phyloP scores from a whole-genome alignment of 2,797 vertebrate genomes.

The Podarcis siculus region DNA sequence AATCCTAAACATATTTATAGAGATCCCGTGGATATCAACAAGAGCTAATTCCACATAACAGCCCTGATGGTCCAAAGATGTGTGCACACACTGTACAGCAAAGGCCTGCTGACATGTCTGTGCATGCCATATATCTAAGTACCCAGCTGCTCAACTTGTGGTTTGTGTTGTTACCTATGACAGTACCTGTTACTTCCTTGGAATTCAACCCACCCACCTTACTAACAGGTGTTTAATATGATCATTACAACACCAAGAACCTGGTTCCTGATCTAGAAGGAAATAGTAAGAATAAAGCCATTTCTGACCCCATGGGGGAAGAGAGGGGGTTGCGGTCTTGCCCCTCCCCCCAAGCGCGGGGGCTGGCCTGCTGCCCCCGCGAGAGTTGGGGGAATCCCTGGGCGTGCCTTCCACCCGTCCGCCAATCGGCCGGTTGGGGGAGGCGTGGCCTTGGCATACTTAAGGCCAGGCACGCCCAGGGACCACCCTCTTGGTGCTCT shows the following conservation, averaged over 20 bases:
- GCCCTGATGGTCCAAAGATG: not conserved
- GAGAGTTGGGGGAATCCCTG: too few relatives aligned
- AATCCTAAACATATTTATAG: not conserved
- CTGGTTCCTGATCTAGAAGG: not conserved
- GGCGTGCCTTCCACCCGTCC: too few relatives aligned
- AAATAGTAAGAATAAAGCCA: not conserved
- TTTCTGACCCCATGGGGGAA: too few relatives aligned
- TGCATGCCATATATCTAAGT: not conserved
- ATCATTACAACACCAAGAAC: not conserved
- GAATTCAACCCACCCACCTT: not conserved
- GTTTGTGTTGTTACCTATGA: not conserved
- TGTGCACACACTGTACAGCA: not conserved
- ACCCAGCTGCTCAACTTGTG: not conserved
- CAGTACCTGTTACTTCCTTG: not conserved
- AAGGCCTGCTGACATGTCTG: not conserved
- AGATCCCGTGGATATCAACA: not conserved
- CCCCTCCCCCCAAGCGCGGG: too few relatives aligned
- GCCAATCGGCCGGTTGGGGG: too few relatives aligned
- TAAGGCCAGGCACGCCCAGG: too few relatives aligned
- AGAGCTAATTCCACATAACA: not conserved
- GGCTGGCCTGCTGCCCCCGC: too few relatives aligned
- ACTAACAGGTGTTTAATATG: not conserved
- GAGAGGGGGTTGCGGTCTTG: too few relatives aligned
- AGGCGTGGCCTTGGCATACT: too few relatives aligned
- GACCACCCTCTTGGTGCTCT: too few relatives aligned